Evolutionary conservation across 2,888 invertebrate genomes (phyloP), one percentile per base, ranked within the genome.

Genomic region (Oligia fasciuncula): DNA sequence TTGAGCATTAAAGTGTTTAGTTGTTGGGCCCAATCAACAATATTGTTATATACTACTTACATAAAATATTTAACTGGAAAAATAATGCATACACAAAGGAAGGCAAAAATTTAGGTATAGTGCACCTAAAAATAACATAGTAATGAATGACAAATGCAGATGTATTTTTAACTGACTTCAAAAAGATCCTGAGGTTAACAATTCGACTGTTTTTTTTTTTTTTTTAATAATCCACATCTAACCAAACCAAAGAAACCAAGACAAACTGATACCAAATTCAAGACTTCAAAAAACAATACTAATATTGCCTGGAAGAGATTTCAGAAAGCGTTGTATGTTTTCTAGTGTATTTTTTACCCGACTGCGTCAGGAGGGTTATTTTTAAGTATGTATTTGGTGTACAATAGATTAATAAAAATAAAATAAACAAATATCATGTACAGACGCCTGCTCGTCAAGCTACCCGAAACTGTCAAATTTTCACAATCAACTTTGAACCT

Each of bases 1-100:
- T 78, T 78, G 78, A 78, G 77, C 78, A 78, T 69, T 69, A 29
- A 60, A 35, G 23, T 51, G 14, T 62, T 60, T 19, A 35, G 5
- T 29, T 49, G 23, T 51, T 60, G 65, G 40, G 43, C 68, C 49
- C 77, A 35, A 57, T 65, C 14, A 51, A 76, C 13, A 65, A 65
- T 19, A 51, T 43, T 74, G 14, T n/a, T n/a, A 19, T 14, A 19
- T 14, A 49, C 35, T 35, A 35, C 29, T 0, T 35, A 73, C 19
- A 23, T 17, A 65, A 54, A 17, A 40, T 35, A 66, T 19, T 19
- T 66, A 49, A 49, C 11, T n/a, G 40, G 14, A 4, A 66, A 66
- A 46, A 4, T 35, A 66, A 66, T 35, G 35, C 17, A 14, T n/a
- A n/a, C 9, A 43, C 13, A 13, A 29, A 51, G 8, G 35, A 23